A percentile compares a stretch with the other conserved stretches of the same genome.
phyloP scores from a whole-genome alignment of 2,113 vertebrate species.

The Urocitellus parryii region DNA sequence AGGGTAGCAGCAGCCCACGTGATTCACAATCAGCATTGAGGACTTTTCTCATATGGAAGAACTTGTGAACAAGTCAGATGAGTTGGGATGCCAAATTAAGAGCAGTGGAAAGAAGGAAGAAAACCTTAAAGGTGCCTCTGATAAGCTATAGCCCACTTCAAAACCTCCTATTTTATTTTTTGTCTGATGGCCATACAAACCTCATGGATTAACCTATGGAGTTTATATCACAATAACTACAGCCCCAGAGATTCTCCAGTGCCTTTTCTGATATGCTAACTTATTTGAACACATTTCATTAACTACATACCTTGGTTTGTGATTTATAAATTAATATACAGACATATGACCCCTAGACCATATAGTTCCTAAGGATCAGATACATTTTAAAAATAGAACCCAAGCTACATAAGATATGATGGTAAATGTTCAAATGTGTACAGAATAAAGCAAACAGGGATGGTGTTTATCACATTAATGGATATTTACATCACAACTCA shows the following conservation, averaged over 20 bases:
- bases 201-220: neutral
- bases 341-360: neutral
- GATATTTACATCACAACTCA: neutral
- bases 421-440: neutral
- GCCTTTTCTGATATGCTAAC: neutral
- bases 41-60: conserved; percentile 73
- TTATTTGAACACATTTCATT: neutral
- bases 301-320: neutral
- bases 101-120: conserved; percentile 24
- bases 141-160: neutral
- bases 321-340: neutral
- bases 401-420: neutral
- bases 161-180: conserved; percentile 1
- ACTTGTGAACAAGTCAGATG: conserved; percentile 79
- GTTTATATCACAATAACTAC: neutral
- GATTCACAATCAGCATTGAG: conserved; percentile 73
- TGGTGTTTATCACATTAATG: neutral
- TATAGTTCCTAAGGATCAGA: neutral
- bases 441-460: neutral
- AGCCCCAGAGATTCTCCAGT: neutral
- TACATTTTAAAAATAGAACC: neutral
- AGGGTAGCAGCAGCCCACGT: conserved; percentile 74
- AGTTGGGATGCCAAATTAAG: conserved; percentile 73
- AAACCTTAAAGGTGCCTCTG: neutral
- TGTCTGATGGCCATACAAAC: neutral